Percentiles rank a stretch among this genome's conserved stretches.
Evolutionary conservation across 2,113 vertebrate genomes (phyloP).

Genomic region (Laticauda colubrina): DNA sequence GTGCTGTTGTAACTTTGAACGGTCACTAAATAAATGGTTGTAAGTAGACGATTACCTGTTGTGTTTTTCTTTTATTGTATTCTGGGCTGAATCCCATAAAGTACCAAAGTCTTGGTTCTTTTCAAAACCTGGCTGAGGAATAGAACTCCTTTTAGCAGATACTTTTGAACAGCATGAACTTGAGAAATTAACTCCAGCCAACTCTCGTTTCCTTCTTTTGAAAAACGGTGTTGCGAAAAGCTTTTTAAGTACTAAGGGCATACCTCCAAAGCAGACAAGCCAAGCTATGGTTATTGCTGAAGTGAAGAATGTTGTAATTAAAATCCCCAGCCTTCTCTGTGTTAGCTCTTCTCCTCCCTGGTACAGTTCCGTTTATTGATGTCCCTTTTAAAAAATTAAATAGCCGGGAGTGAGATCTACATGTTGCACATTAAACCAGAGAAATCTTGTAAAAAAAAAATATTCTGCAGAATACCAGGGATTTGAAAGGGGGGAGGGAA

Average conservation of each 20-base stretch:
- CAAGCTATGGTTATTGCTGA: conserved; percentile 14
- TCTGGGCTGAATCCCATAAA: not conserved
- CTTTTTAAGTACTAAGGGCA: not conserved
- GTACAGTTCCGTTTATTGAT: conserved; percentile 49
- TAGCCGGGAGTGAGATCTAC: conserved; percentile 63
- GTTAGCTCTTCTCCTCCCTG: conserved; percentile 14
- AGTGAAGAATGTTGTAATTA: conserved; percentile 44
- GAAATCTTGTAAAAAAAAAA: conserved; percentile 63
- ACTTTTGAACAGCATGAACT: not conserved
- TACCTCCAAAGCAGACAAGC: conserved; percentile 18
- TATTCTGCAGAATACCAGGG: conserved; percentile 37
- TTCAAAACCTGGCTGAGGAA: not conserved
- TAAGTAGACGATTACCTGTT: not conserved
- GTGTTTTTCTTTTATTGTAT: not conserved
- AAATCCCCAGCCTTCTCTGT: conserved; percentile 31
- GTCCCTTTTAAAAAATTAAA: conserved; percentile 65
- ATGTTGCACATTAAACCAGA: conserved; percentile 57
- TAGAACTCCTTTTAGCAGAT: not conserved
- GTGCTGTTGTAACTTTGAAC: not conserved
- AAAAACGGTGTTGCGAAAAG: not conserved
- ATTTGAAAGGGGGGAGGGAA: not conserved
- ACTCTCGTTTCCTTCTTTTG: not conserved
- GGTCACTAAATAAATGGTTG: not conserved
- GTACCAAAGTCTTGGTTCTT: not conserved
- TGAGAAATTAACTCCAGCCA: not conserved